A percentile compares a stretch with the other conserved stretches of the same genome.
Conservation (phyloP, 1,140 invertebrate species). For the Brachionus manjavacas region DNA sequence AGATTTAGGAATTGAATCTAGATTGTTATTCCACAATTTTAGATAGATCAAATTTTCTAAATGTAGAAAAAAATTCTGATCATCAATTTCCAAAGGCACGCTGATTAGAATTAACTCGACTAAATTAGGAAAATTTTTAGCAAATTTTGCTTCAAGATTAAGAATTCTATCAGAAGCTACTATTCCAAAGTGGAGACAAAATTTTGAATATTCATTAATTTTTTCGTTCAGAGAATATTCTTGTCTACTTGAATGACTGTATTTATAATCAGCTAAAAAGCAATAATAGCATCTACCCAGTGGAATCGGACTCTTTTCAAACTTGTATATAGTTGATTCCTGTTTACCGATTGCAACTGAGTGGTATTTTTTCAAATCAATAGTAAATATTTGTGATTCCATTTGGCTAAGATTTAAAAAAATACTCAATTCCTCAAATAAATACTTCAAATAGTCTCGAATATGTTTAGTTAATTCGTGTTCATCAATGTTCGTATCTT, state of each 20-base stretch:
- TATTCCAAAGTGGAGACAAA: background rate
- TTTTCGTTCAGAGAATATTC: background rate
- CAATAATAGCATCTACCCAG: background rate
- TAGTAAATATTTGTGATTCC: background rate
- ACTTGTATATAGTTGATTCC: background rate
- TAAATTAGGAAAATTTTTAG: background rate
- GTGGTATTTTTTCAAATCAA: background rate
- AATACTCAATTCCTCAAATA: background rate
- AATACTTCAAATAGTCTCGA: background rate
- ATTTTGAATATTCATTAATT: background rate
- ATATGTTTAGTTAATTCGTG: background rate
- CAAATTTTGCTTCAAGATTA: background rate
- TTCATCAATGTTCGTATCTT: background rate
- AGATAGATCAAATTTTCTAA: background rate
- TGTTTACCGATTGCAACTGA: background rate
- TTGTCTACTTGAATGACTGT: background rate
- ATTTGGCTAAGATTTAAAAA: background rate
- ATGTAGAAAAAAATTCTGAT: background rate
- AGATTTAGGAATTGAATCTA: background rate
- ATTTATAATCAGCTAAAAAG: background rate
- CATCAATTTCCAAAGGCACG: background rate
- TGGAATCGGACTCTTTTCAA: background rate
- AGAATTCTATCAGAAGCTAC: background rate
- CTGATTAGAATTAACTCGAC: background rate
- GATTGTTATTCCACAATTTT: background rate